Evolutionary conservation across 2,888 invertebrate genomes (phyloP), one percentile per base, ranked within the genome.

Genomic region (Eurytoma californica): DNA sequence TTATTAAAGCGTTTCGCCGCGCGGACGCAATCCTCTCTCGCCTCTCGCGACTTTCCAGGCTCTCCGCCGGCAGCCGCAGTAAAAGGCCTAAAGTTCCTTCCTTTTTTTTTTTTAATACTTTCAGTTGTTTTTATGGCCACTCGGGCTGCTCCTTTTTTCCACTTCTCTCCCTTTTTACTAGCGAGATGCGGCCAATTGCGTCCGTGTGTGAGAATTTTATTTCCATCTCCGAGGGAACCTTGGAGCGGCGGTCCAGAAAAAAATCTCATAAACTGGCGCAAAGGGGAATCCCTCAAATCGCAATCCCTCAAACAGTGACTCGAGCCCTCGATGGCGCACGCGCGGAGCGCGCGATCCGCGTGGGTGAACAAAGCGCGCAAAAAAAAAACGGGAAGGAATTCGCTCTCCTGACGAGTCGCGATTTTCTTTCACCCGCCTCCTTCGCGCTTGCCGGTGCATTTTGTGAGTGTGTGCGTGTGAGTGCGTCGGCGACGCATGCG

Each of bases 221-320:
- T 82, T 82, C 68, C 79, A 73, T 80, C 75, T 79, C 79, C 79
- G 47, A 77, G 74, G 65, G 70, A 68, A 57, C 77, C 60, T 47
- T 51, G 75, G 76, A 66, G 60, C 24, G 68, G 58, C 58, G 60
- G 18, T 58, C 65, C 66, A 79, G 89, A 89, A 90, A 90, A 90
- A 90, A 90, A 89, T 88, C 87, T 87, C 90, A 89, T 90, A 90
- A 90, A 90, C 87, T 88, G 88, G 89, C 89, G 9, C 24, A 24
- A 24, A 24, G 24, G 24, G 24, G 24, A 24, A 24, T n/a, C n/a
- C n/a, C n/a, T n/a, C n/a, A n/a, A n/a, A n/a, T 1, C 39, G 39
- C 39, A 39, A 39, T 39, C 39, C 39, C 1, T 39, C 39, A 7
- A 89, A 89, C 89, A 89, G 90, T 87, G 86, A 87, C 87, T 85